A percentile compares a stretch with the other conserved stretches of the same genome.
phyloP scores from a whole-genome alignment of 2,797 vertebrate genomes.

The Cossypha niveicapilla region DNA sequence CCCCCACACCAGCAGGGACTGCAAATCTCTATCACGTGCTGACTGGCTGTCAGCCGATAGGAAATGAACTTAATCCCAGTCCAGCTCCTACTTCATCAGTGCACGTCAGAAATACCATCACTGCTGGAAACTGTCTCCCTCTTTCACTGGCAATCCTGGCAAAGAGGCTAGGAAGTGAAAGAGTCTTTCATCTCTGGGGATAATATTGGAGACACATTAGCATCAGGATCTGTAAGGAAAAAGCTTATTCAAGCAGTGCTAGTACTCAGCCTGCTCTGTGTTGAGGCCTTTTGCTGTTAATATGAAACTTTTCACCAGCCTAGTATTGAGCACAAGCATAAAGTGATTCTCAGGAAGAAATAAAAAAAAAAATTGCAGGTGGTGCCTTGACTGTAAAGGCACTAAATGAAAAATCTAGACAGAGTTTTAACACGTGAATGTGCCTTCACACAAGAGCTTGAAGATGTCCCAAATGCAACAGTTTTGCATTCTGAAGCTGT shows the following conservation, averaged over 20 bases:
- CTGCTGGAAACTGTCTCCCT: constrained; percentile 13
- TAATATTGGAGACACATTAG: neutral
- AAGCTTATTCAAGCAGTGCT: neutral
- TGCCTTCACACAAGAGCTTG: neutral
- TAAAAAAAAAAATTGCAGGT: neutral
- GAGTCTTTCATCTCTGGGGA: neutral
- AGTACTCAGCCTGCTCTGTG: neutral
- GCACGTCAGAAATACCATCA: neutral
- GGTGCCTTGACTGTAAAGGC: neutral
- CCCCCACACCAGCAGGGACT: constrained; percentile 17
- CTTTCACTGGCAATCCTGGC: constrained; percentile 8
- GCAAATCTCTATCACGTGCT: neutral
- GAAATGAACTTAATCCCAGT: constrained; percentile 46
- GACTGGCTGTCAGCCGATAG: constrained; percentile 22
- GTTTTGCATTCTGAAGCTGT: neutral
- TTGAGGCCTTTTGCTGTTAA: neutral
- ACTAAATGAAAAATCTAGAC: neutral
- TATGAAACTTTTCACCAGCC: neutral
- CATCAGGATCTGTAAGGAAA: neutral
- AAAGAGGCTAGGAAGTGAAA: constrained; percentile 20
- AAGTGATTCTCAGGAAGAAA: neutral
- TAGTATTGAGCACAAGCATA: neutral
- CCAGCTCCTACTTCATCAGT: constrained; percentile 7
- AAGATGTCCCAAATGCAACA: neutral
- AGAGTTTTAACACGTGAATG: neutral